Base-by-base conservation (phyloP, 2,888 invertebrate species). In the Drosophila bunnanda region DNA sequence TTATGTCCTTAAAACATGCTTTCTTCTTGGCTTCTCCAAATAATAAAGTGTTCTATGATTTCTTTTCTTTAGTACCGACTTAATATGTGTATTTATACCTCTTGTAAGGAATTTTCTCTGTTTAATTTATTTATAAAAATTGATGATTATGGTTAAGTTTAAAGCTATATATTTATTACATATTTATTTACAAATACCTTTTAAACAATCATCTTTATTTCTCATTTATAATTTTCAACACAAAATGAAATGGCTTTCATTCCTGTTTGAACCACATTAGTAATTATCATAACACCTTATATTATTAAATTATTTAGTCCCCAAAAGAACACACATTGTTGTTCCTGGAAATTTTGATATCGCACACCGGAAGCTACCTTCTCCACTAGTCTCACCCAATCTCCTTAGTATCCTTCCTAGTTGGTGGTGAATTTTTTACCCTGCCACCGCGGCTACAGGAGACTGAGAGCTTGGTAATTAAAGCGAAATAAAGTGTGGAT, bases 401-500 rank as follows among this genome's bases (percentile, higher is more conserved):
- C n/a, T 46, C n/a, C 44, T 43, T 2, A 1, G 41, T 7, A 13
- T 15, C 15, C 20, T 36, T 17, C 7, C 8, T 43, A 13, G 22
- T 22, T 43, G 22, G 34, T 5, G 30, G 28, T 30, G 30, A 20
- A 53, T 46, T 44, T 54, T 58, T 48, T 55, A 28, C 22, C 30
- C 32, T 20, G 9, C 20, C 44, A 59, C 44, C 30, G 17, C 22
- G 46, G 38, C 46, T 30, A 38, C 15, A 10, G n/a, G 38, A 48
- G 32, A 64, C 41, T 41, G 28, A 64, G 71, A 57, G 48, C 62
- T 60, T 71, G 77, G 77, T 77, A 77, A 77, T 77, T 77, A 77
- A 77, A 77, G 69, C 62, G 77, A 76, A 77, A 77, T 77, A 77
- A 66, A 74, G 68, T 61, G 62, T 62, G 69, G 53, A 73, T 73